Conservation (phyloP, 2,888 invertebrate species). For the Girardia tigrina region DNA sequence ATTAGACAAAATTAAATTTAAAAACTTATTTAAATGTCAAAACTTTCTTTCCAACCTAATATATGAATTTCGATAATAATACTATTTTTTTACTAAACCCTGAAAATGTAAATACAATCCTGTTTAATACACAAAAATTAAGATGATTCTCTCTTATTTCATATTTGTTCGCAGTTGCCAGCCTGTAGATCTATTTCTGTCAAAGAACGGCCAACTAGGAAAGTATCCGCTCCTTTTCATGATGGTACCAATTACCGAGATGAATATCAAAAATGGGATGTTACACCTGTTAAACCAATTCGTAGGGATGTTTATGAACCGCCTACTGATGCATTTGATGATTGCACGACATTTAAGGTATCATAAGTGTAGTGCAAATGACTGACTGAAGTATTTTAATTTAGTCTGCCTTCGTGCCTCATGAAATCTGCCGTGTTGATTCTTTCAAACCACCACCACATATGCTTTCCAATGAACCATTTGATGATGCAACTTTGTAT, state of each 20-base stretch:
- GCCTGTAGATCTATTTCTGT: not conserved
- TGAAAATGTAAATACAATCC: no score
- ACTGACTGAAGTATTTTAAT: not conserved
- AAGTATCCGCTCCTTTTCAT: not conserved
- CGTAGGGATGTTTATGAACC: not conserved
- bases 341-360: constrained; percentile 6
- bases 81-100: no score
- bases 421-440: not conserved
- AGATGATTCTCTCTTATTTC: no score
- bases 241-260: constrained; percentile 38
- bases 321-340: not conserved
- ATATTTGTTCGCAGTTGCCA: no score
- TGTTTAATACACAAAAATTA: no score
- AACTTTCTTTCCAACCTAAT: no score
- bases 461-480: constrained; percentile 41
- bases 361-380: no score
- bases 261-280: constrained; percentile 40
- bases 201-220: not conserved
- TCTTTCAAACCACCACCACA: constrained; percentile 42
- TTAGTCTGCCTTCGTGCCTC: constrained; percentile 1
- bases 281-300: not conserved
- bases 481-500: constrained; percentile 47
- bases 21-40: no score
- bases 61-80: no score
- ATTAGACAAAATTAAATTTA: no score